These are phyloP conservation scores for Microtus montanus DNA, from an alignment of 2,113 vertebrate genomes.

Conservation along the genomic window DNA sequence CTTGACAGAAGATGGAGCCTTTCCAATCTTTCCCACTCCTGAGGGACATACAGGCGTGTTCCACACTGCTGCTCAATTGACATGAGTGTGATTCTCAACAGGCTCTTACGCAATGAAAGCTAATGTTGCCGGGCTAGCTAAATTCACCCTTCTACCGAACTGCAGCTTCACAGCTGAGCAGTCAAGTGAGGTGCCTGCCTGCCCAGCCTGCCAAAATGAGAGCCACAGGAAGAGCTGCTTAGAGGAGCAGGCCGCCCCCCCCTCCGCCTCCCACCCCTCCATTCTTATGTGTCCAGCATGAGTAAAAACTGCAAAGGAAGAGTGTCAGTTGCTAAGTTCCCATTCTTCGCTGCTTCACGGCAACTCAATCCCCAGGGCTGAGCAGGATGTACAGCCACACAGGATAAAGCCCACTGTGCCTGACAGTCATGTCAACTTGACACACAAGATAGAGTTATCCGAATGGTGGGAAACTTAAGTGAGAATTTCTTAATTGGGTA, in stretches of 20 bases:
- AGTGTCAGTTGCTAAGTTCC: not conserved
- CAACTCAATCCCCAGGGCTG: not conserved
- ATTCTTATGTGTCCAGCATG: not conserved
- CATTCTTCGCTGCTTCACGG: too few species aligned
- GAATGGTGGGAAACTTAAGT: not conserved
- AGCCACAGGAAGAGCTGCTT: not conserved
- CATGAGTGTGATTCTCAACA: not conserved
- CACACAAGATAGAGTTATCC: not conserved
- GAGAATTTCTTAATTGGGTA: not conserved
- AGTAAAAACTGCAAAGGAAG: not conserved
- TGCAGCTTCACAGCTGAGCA: constrained; percentile 23
- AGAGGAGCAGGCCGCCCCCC: not conserved
- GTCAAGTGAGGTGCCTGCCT: constrained; percentile 29
- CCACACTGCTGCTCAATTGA: not conserved
- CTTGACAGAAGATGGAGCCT: not conserved
- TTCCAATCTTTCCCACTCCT: not conserved
- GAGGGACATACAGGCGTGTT: not conserved
- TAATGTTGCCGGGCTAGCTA: not conserved
- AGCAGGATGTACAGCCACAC: fast-evolving
- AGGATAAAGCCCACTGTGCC: not conserved
- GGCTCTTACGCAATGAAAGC: not conserved
- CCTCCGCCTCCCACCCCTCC: not conserved
- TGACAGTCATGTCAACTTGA: not conserved
- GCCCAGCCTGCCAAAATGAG: constrained; percentile 8
- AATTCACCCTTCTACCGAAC: constrained; percentile 1